Base-by-base conservation (phyloP, 2,797 vertebrate species). In the Alcedo atthis region DNA sequence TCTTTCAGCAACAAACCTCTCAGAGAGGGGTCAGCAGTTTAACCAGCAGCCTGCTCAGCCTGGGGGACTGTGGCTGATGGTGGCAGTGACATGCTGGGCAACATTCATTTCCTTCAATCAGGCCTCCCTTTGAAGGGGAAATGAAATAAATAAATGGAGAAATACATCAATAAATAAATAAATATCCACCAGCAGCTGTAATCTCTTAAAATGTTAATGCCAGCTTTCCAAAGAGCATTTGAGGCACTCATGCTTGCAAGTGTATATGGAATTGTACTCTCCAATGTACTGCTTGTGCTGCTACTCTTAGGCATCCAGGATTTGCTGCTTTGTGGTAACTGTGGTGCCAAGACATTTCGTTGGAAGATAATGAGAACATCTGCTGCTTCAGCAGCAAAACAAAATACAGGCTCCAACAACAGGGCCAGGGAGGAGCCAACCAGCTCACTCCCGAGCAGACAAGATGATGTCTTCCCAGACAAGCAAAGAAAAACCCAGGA, bases 311-410 rank as follows among this genome's bases (percentile, higher is more conserved):
- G 49, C 77, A 58, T 13, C 85, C 92, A 82, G 92, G 77, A 79
- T 88, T 81, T 76, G 87, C 85, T 91, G 92, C 92, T 92, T 63
- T 0, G 19, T 74, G 85, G 92, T 64, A 81, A 70, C 74, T 5
- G 46, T n/a, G 74, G 67, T 94, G 88, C 91, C 92, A 90, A 67
- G 80, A 54, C 24, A 43, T 61, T 68, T 93, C 85, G 93, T 87
- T 86, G 87, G 85, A 84, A 95, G 85, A 85, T 84, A 91, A 93
- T 80, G 91, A 84, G 91, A 95, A 95, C 91, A 96, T 90, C 91
- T 95, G 89, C 91, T 95, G 83, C 91, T 88, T 77, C 89, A 94
- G 83, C 89, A 96, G 94, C 91, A 84, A 43, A 92, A 83, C 46
- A 64, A 45, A 85, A 79, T 20, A 59, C 70, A 68, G 33, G 1